Conservation (phyloP, 1,140 invertebrate species). For the Procambarus clarkii region DNA sequence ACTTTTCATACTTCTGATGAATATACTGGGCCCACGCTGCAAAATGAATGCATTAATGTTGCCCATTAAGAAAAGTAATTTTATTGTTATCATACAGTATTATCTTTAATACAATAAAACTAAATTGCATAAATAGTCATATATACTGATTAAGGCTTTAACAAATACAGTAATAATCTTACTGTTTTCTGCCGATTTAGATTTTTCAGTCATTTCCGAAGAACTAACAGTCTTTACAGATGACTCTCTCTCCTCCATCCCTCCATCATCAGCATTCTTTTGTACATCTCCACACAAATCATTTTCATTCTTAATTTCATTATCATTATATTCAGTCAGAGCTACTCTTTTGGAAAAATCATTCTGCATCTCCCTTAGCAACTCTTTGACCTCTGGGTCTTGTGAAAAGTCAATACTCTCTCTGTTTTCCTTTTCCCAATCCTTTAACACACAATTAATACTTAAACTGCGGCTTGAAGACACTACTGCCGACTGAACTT, state of each 20-base stretch:
- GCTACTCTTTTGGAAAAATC: background rate
- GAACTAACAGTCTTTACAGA: background rate
- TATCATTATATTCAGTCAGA: background rate
- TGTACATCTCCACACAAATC: background rate
- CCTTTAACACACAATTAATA: background rate
- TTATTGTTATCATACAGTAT: background rate
- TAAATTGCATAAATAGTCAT: background rate
- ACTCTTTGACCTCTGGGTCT: constrained; percentile 26
- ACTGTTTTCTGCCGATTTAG: background rate
- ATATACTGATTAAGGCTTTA: background rate
- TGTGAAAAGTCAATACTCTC: background rate
- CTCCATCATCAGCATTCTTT: background rate
- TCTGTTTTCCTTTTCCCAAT: background rate
- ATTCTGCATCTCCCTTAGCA: constrained; percentile 10
- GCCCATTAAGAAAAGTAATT: background rate
- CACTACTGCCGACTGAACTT: background rate
- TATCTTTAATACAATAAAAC: background rate
- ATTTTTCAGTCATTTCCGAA: background rate
- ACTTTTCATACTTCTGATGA: constrained; percentile 33
- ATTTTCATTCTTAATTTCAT: background rate
- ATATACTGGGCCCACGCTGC: constrained; percentile 13
- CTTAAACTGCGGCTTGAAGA: background rate
- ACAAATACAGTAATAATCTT: background rate
- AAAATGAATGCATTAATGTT: background rate
- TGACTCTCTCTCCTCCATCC: background rate